phyloP scores from a whole-genome alignment of 2,797 vertebrate species.

The Dryobates pubescens region DNA sequence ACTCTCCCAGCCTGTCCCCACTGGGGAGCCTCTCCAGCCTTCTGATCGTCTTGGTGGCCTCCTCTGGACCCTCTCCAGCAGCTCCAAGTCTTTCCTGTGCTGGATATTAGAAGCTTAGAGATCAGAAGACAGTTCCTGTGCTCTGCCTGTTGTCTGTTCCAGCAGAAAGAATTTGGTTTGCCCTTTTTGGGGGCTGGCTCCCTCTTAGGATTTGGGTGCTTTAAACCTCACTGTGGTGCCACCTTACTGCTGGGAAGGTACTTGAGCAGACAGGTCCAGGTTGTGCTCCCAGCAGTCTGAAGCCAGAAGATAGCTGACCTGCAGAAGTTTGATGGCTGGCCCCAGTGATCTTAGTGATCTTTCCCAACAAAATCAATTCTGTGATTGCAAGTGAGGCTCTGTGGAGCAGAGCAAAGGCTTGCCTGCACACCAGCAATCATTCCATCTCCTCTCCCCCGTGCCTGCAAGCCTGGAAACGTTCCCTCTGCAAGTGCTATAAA shows the following conservation, averaged over 20 bases:
- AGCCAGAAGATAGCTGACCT: neutral
- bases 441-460: neutral
- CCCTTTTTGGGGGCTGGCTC: neutral
- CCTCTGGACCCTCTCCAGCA: too few relatives aligned
- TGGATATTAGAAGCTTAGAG: too few relatives aligned
- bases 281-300: rapidly evolving
- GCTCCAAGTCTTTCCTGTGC: too few relatives aligned
- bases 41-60: too few relatives aligned
- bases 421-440: neutral
- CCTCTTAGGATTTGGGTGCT: rapidly evolving
- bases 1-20: too few relatives aligned
- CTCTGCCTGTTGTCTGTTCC: neutral
- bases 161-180: neutral
- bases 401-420: neutral
- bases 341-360: too few relatives aligned
- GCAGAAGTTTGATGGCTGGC: neutral
- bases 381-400: neutral
- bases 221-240: rapidly evolving
- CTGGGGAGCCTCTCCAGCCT: too few relatives aligned
- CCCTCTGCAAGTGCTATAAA: neutral
- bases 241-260: rapidly evolving
- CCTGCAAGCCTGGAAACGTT: neutral
- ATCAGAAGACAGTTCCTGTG: neutral
- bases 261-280: neutral
- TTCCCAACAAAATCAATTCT: too few relatives aligned